phyloP scores from a whole-genome alignment of 1,140 invertebrate genomes.

The Calliphora vicina region DNA sequence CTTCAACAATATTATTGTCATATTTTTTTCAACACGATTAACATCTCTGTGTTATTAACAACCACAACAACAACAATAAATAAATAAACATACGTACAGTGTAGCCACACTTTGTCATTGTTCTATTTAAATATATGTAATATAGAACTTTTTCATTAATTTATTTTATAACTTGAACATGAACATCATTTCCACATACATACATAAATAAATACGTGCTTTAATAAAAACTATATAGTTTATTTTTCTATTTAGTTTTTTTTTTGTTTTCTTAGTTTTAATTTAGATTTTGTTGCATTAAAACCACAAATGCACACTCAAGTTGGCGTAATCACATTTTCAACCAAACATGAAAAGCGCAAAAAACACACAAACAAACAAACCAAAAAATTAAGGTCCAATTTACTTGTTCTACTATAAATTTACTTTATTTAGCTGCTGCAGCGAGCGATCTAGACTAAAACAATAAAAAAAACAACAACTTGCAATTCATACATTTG shows the following conservation, averaged over 20 bases:
- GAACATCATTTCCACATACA: too few relatives aligned
- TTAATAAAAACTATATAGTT: neutral
- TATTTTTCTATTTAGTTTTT: conserved; percentile 5
- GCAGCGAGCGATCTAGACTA: neutral
- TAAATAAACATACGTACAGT: too few relatives aligned
- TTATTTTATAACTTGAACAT: too few relatives aligned
- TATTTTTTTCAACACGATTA: neutral
- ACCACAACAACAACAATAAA: too few relatives aligned
- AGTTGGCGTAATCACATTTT: neutral
- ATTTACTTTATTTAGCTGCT: neutral
- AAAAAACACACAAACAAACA: neutral
- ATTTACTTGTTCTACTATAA: conserved; percentile 5
- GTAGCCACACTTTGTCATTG: neutral
- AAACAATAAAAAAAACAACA: neutral
- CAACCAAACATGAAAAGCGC: neutral
- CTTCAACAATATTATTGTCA: neutral
- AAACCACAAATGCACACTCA: neutral
- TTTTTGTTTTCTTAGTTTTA: neutral
- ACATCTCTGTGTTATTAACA: neutral
- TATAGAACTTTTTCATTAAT: too few relatives aligned
- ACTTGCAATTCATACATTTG: neutral
- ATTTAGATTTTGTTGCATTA: neutral
- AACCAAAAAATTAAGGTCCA: neutral
- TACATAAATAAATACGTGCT: too few relatives aligned
- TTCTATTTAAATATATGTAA: too few relatives aligned